phyloP scores from a whole-genome alignment of 2,797 vertebrate species.

The Tapera naevia region DNA sequence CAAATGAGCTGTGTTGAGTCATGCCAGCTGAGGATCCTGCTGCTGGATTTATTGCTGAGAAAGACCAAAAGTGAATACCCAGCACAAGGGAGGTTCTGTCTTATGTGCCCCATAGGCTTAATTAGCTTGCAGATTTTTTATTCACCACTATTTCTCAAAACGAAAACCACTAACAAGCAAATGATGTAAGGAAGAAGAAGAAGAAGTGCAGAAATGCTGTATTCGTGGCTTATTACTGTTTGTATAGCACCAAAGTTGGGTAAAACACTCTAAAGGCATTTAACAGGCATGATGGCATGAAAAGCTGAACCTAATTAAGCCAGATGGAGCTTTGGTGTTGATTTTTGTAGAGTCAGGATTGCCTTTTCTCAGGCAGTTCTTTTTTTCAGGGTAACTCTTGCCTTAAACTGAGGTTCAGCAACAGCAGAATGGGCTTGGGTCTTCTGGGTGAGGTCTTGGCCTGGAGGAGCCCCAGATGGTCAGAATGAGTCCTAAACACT shows the following conservation, averaged over 20 bases:
- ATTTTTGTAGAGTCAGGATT: not conserved
- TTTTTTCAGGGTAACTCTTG: not conserved
- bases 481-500: not conserved
- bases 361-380: not conserved
- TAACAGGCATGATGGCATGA: not conserved
- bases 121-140: conserved; percentile 31
- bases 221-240: not conserved
- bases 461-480: not conserved
- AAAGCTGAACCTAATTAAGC: not conserved
- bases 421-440: not conserved
- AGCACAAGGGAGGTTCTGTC: conserved; percentile 21
- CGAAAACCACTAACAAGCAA: conserved; percentile 31
- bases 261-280: not conserved
- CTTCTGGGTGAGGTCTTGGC: not conserved
- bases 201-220: not conserved
- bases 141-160: conserved; percentile 26
- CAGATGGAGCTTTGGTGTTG: not conserved
- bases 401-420: not conserved
- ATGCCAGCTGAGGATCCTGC: conserved; percentile 30
- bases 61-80: conserved; percentile 27
- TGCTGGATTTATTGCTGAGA: conserved; percentile 25
- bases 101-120: conserved; percentile 38
- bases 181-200: conserved; percentile 7
- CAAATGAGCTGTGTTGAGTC: conserved; percentile 14
- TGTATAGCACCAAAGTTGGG: not conserved